These are phyloP conservation scores for Barbus barbus DNA, from an alignment of 2,113 vertebrate genomes.

Conservation along the genomic window DNA sequence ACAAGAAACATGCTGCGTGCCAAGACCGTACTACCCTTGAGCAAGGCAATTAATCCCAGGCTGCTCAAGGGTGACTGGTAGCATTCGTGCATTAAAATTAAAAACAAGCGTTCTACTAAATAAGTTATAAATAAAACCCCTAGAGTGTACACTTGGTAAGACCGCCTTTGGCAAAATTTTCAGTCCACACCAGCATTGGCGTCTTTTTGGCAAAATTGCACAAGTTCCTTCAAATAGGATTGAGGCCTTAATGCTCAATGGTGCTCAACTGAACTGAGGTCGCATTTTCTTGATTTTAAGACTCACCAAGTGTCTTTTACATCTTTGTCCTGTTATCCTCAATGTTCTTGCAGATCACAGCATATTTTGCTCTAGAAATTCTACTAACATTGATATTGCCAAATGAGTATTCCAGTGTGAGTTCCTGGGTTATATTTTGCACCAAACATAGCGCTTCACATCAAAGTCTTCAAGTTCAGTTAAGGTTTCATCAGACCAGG, in stretches of 20 bases:
- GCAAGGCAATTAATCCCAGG: constrained; percentile 27
- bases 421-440: background rate
- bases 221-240: background rate
- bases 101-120: background rate
- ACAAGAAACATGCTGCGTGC: background rate
- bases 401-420: constrained; percentile 1
- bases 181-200: background rate
- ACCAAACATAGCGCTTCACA: background rate
- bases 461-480: background rate
- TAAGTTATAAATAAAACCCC: background rate
- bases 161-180: background rate
- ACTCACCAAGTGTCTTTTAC: background rate
- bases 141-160: background rate
- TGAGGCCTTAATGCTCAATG: background rate
- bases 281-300: background rate
- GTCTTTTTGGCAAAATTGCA: background rate
- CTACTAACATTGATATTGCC: background rate
- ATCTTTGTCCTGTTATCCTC: background rate
- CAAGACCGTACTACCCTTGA: background rate
- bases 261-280: background rate
- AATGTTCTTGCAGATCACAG: background rate
- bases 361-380: background rate
- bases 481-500: constrained; percentile 1
- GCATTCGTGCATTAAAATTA: constrained; percentile 7
- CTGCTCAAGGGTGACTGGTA: background rate